phyloP scores from a whole-genome alignment of 2,888 invertebrate genomes.

The Agrochola lychnidis region DNA sequence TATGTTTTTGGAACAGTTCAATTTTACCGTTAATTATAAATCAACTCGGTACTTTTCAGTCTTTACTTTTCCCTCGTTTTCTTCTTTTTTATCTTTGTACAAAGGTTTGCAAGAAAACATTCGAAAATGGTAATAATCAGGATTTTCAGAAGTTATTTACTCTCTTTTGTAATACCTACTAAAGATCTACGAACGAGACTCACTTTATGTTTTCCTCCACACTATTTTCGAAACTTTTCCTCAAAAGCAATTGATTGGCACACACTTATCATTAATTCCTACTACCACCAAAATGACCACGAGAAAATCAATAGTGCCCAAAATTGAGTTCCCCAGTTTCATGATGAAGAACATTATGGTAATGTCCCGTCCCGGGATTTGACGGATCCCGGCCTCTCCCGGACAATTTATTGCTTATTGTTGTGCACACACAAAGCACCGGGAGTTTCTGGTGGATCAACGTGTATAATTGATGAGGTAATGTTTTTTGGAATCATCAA shows the following conservation, averaged over 20 bases:
- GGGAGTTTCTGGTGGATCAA: constrained; percentile 50
- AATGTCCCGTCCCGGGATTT: constrained; percentile 63
- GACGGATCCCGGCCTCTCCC: constrained; percentile 63
- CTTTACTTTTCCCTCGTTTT: no score
- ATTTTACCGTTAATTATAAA: background rate
- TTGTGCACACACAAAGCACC: constrained; percentile 55
- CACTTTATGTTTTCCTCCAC: background rate
- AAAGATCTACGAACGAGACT: background rate
- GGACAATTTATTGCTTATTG: constrained; percentile 68
- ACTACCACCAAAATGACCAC: constrained; percentile 37
- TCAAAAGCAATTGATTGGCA: constrained; percentile 1
- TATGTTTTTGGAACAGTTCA: background rate
- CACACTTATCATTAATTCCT: constrained; percentile 36
- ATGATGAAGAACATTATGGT: constrained; percentile 65
- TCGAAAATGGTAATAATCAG: background rate
- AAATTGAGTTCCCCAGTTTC: constrained; percentile 57
- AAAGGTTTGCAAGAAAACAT: background rate
- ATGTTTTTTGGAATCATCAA: constrained; percentile 42
- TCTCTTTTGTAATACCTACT: background rate
- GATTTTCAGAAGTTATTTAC: background rate
- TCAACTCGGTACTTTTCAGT: background rate
- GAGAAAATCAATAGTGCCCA: constrained; percentile 53
- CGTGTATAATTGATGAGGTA: constrained; percentile 57
- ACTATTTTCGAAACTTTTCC: background rate
- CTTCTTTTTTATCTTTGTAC: background rate